Evolutionary conservation across 92 coral and sea anemone genomes (phyloP), one percentile per base, ranked within the genome.

Genomic region (Porites evermanni): DNA sequence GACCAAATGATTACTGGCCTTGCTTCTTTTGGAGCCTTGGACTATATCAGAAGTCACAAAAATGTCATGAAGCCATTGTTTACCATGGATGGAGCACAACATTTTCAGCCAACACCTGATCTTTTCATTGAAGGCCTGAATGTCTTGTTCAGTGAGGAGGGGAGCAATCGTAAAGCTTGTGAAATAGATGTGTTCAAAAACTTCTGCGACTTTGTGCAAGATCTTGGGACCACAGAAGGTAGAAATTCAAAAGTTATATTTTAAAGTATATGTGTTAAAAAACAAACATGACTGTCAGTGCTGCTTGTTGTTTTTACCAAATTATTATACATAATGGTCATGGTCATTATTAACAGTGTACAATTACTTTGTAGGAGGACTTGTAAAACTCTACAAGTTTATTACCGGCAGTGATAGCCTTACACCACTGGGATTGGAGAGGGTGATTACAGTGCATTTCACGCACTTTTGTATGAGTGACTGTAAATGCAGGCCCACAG

Each of bases 181-280:
- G 91, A 93, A 83, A 72, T 89, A 63, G 87, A 93, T 79, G 86
- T 89, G 74, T 93, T 59, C 91, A 93, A 92, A 85, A 74, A 85
- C 71, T 89, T 89, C 76, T 68, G 74, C 74, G 89, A 92, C 84
- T 92, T 80, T 80, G 80, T 92, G 32, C 86, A 80, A 78, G 95
- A 92, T 74, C 80, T 65, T 51, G 81, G 89, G 5, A 89, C 70
- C 23, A 69, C 86, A 89, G 87, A 88, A 76, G 88, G 89, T 79
- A 80, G 24, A 23, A 23, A 23, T 23, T 23, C 24, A 23, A 23
- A 23, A 23, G 24, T 23, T 23, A 23, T 23, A 23, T 23, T 23
- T 23, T 23, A 23, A 23, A 23, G 24, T 23, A 23, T 23, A 23
- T 23, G 24, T 23, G 24, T 23, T 23, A 23, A 23, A 23, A 70